Base-by-base conservation (phyloP, 2,888 invertebrate species). In the Gerris lacustris region DNA sequence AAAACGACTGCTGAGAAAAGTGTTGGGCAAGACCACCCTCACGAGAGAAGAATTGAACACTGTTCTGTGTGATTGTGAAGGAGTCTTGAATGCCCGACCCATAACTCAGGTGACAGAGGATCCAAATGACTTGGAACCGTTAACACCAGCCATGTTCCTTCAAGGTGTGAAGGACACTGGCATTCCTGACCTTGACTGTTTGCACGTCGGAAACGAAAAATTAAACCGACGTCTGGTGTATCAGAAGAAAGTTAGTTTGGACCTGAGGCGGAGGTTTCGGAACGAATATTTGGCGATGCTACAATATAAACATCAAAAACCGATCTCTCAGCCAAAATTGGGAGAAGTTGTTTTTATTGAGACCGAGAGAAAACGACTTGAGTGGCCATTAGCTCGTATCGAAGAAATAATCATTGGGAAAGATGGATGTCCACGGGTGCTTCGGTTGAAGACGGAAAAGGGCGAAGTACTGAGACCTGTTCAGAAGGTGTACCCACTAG, bases 51-150 rank as follows among this genome's bases (percentile, higher is more conserved):
- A 73, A 44, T 17, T 73, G 43, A 5, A 18, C 18, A 73, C 73
- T 6, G n/a, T 73, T 5, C 62, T 73, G 1, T 68, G 64, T 69
- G 73, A 73, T 5, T 71, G 66, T 45, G 72, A 70, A 67, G 15
- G 55, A 5, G 45, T 44, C 11, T 45, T 73, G 15, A 73, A 73
- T 64, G 44, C 71, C 31, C 44, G 73, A 15, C 72, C 73, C 5
- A 62, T 73, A n/a, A 73, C 73, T 11, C 73, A 73, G 44, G 11
- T 63, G 47, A 43, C 63, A 45, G 69, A 69, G 17, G 44, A 9
- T 15, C 55, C 9, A 11, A 9, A 55, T 1, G 55, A 55, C 15
- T 15, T 55, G 2, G 55, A 55, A 5, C 55, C 55, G 2, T 5
- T 55, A 15, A 55, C 55, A 15, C 55, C 55, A 9, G 15, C 9